A percentile compares a stretch with the other conserved stretches of the same genome.
Conservation (phyloP, 2,797 vertebrate genomes). For the Pipistrellus pygmaeus region DNA sequence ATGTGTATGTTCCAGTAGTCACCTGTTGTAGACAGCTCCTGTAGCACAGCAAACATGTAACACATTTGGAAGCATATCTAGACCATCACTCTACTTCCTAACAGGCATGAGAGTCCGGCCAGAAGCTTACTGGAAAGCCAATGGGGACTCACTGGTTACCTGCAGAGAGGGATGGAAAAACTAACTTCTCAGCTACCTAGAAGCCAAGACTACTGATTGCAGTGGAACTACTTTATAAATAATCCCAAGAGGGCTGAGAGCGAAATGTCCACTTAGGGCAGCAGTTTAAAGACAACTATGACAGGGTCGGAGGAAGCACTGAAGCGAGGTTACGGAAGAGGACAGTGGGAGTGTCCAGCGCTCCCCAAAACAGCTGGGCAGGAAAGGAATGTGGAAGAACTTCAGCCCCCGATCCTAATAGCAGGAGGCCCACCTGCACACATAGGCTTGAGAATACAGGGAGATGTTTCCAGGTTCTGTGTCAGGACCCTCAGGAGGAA, state of each 20-base stretch:
- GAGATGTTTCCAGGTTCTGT: not conserved
- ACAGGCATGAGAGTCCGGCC: not conserved
- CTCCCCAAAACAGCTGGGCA: not conserved
- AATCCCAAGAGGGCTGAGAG: not conserved
- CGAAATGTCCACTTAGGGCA: not conserved
- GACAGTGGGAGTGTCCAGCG: rapidly evolving
- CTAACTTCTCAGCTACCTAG: not conserved
- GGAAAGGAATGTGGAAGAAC: not conserved
- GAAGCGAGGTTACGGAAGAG: not conserved
- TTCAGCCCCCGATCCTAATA: not conserved
- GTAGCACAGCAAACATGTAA: not conserved
- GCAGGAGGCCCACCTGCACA: not conserved
- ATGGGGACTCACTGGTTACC: not conserved
- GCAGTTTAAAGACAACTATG: not conserved
- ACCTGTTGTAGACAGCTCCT: not conserved
- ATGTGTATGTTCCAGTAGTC: not conserved
- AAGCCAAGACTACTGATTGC: not conserved
- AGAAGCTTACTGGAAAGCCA: not conserved
- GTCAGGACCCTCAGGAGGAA: not conserved
- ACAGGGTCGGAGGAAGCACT: not conserved
- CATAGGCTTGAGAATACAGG: not conserved
- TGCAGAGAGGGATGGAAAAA: not conserved
- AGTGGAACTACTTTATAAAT: not conserved
- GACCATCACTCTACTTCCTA: not conserved
- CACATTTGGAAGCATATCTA: not conserved